Evolutionary conservation across 1,140 invertebrate species (phyloP), one percentile per base, ranked within the genome.

Genomic region (Apis dorsata): DNA sequence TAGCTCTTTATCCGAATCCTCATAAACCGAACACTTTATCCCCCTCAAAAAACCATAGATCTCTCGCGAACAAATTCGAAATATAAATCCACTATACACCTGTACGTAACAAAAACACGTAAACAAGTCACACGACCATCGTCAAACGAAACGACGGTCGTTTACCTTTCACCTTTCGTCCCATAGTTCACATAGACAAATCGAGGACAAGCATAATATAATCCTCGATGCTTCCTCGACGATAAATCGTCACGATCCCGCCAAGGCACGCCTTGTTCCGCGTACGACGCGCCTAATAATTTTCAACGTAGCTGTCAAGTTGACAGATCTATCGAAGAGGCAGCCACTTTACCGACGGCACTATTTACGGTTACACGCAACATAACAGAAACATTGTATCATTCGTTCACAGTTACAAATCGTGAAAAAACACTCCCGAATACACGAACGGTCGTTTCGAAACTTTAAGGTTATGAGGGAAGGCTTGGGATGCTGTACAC

Each of bases 401-500:
- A 44, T 49, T 8, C 21, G 66, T 49, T 44, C 34, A 24, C 24
- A 24, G 34, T 21, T 12, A 9, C 1, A n/a, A 12, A 49, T 11
- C 17, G 65, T 1, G 15, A 13, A 13, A 44, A 34, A 11, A 63
- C 55, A 73, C 55, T 59, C 55, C 19, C 55, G 28, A 55, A n/a
- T 1, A 24, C 49, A 13, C 19, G 44, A 69, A 44, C 17, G 10
- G 2, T n/a, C 44, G 13, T 5, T 28, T 24, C 69, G 49, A 53
- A 24, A n/a, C 12, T 81, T 81, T 63, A 74, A 81, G 79, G 79
- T 81, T 81, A 81, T 81, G 51, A 66, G 24, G 3, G 57, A 13
- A 19, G 44, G 1, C n/a, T 12, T 2, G 11, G 66, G 78, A 80
- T 73, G 70, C 69, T 73, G 78, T 15, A 60, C 68, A 60, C 44